Conservation (phyloP, 2,113 vertebrate species). For the Cynopterus brachyotis region DNA sequence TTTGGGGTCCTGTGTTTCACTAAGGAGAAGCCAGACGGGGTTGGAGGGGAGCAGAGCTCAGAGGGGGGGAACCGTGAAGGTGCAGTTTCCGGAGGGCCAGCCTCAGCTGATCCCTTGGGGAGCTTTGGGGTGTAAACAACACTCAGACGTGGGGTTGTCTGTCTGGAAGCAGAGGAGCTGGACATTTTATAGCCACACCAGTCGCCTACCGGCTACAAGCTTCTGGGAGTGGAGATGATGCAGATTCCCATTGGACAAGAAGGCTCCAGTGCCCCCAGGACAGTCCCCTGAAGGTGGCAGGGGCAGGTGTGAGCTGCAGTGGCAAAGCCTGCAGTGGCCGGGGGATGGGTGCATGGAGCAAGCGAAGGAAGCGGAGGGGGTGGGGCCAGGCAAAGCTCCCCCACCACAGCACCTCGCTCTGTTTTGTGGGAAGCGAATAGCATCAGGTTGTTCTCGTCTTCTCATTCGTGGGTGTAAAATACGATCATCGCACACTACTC, state of each 20-base stretch:
- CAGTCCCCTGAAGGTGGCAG: background rate
- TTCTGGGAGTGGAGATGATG: background rate
- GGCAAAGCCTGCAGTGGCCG: background rate
- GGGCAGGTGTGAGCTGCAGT: background rate
- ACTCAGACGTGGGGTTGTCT: background rate
- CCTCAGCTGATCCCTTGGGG: background rate
- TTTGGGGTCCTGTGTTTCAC: background rate
- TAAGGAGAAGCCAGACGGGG: background rate
- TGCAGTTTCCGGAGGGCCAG: background rate
- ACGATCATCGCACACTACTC: background rate
- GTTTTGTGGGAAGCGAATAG: background rate
- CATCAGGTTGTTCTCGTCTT: background rate
- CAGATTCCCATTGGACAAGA: background rate
- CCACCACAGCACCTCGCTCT: background rate
- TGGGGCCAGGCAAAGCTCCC: no score
- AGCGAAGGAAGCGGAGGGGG: rapidly evolving
- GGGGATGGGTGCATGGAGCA: rapidly evolving
- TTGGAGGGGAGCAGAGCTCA: background rate
- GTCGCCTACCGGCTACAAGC: background rate
- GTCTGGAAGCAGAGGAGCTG: background rate
- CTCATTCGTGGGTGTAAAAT: background rate
- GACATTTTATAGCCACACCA: background rate
- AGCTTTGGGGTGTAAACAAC: background rate
- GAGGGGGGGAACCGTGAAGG: background rate
- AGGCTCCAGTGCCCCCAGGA: background rate